Percentiles rank a stretch among this genome's conserved stretches.
Evolutionary conservation across 2,888 invertebrate genomes (phyloP).

Genomic region (Zhengitettix transpicula): DNA sequence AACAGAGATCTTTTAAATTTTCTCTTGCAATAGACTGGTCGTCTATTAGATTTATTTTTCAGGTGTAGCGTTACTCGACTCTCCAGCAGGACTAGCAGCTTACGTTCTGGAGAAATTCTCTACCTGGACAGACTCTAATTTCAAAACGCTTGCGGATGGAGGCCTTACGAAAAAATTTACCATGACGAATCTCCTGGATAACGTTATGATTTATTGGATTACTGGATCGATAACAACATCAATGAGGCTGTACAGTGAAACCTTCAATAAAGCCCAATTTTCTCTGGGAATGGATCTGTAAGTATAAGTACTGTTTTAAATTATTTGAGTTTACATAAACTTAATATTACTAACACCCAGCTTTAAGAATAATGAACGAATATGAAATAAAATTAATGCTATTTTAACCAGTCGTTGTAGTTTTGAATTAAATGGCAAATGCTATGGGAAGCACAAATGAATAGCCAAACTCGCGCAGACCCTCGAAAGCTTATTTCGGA

Average conservation of each 20-base stretch:
- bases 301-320: not conserved
- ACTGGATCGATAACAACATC: constrained; percentile 28
- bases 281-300: not conserved
- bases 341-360: not conserved
- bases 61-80: constrained; percentile 31
- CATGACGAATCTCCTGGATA: constrained; percentile 32
- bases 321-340: not conserved
- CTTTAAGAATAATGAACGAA: no score
- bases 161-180: constrained; percentile 27
- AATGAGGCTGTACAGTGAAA: constrained; percentile 29
- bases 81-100: constrained; percentile 33
- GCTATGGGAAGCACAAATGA: no score
- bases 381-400: no score
- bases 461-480: no score
- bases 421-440: no score
- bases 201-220: constrained; percentile 37
- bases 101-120: constrained; percentile 38
- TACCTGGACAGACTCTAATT: constrained; percentile 25
- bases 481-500: no score
- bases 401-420: no score
- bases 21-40: no score
- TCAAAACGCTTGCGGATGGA: constrained; percentile 24
- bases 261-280: constrained; percentile 1
- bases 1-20: no score
- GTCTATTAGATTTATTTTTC: not conserved